phyloP scores from a whole-genome alignment of 64 coral and sea anemone genomes.

The Montipora cactus region DNA sequence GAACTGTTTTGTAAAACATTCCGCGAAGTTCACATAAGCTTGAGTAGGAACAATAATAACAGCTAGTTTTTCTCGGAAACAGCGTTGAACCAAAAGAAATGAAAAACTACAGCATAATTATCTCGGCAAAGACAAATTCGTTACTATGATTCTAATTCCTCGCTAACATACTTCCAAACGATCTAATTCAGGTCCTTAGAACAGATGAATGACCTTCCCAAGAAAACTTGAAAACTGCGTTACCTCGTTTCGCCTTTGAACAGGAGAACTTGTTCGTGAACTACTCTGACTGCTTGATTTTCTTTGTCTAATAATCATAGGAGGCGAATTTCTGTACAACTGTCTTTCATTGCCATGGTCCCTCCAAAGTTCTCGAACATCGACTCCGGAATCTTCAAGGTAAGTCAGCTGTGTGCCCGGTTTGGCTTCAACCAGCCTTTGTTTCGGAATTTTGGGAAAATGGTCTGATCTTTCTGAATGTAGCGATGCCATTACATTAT shows the following conservation, averaged over 20 bases:
- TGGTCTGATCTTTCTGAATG: constrained; percentile 78
- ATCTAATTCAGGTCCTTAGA: no score
- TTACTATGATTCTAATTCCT: no score
- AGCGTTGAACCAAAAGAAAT: no score
- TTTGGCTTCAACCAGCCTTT: constrained; percentile 77
- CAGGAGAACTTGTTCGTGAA: constrained; percentile 85
- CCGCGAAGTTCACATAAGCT: no score
- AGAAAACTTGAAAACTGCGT: neutral
- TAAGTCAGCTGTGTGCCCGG: constrained; percentile 63
- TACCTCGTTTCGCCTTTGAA: constrained; percentile 92
- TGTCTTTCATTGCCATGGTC: constrained; percentile 91
- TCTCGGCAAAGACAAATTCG: no score
- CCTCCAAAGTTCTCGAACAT: constrained; percentile 85
- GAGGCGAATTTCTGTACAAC: constrained; percentile 83
- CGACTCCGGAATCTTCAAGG: constrained; percentile 79
- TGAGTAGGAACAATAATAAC: no score
- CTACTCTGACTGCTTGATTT: constrained; percentile 80
- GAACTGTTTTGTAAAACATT: no score
- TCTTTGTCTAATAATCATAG: constrained; percentile 78
- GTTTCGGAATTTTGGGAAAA: constrained; percentile 90
- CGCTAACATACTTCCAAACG: no score
- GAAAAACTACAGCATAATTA: no score
- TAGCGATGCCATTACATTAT: constrained; percentile 83
- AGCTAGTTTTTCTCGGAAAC: no score
- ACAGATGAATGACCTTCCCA: neutral